phyloP scores from a whole-genome alignment of 1,140 invertebrate genomes.

The Sinella curviseta region DNA sequence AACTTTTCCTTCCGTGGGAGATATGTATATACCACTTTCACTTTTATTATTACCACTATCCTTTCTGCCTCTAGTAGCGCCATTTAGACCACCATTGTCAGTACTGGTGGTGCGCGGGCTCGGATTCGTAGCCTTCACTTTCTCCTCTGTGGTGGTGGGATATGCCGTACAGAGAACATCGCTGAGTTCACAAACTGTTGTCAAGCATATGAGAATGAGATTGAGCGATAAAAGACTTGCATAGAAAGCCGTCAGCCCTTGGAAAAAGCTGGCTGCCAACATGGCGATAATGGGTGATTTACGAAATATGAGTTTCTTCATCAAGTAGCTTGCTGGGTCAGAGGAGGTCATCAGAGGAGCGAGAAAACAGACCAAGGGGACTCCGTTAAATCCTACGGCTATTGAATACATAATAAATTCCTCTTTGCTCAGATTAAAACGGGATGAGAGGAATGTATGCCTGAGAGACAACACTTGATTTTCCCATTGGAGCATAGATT shows the following conservation, averaged over 20 bases:
- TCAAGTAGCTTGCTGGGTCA: conserved; percentile 20
- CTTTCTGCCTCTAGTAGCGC: background rate
- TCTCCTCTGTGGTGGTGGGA: background rate
- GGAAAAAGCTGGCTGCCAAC: conserved; percentile 8
- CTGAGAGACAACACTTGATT: background rate
- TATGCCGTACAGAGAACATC: background rate
- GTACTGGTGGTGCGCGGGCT: background rate
- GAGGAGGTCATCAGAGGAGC: background rate
- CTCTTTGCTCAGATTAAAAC: background rate
- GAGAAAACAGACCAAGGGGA: background rate
- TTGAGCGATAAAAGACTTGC: background rate
- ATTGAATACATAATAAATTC: conserved; percentile 10
- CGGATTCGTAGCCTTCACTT: background rate
- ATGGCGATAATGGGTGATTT: background rate
- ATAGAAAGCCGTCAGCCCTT: conserved; percentile 15
- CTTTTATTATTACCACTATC: background rate
- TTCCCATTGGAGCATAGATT: background rate
- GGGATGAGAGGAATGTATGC: background rate
- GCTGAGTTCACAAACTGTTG: background rate
- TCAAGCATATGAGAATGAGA: conserved; percentile 15
- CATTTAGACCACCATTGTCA: background rate
- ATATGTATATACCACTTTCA: background rate
- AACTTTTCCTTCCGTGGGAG: background rate
- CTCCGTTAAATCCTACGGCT: background rate
- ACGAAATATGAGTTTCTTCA: background rate